phyloP scores from a whole-genome alignment of 1,140 invertebrate species.

The Parapsyche elsis region DNA sequence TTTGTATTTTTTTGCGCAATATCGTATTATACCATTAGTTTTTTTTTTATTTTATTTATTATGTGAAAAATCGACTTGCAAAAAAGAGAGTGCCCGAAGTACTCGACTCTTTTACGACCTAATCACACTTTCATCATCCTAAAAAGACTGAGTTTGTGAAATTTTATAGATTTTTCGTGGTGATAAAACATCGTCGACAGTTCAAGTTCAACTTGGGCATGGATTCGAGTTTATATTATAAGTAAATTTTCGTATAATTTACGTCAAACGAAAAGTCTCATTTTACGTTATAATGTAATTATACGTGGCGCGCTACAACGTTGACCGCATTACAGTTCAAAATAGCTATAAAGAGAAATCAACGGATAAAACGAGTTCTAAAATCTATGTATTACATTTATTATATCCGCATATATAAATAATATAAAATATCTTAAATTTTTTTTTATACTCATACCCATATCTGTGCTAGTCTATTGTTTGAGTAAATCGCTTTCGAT shows the following conservation, averaged over 20 bases:
- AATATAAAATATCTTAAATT: not conserved
- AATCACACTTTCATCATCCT: constrained; percentile 11
- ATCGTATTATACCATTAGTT: no score
- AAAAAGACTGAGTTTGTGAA: constrained; percentile 5
- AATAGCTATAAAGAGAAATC: constrained; percentile 30
- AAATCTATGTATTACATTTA: constrained; percentile 17
- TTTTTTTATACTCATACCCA: not conserved
- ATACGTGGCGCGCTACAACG: constrained; percentile 18
- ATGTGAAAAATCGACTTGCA: not conserved
- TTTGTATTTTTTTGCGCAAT: no score
- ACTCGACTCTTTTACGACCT: constrained; percentile 1
- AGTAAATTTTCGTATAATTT: not conserved
- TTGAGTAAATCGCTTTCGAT: no score
- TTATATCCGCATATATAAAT: constrained; percentile 6
- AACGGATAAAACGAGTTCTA: constrained; percentile 28
- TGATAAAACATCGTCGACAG: not conserved
- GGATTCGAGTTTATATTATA: no score
- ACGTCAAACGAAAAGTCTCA: constrained; percentile 3
- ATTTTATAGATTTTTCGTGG: constrained; percentile 7
- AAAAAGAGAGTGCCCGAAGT: not conserved
- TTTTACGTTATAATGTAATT: constrained; percentile 19
- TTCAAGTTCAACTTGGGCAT: not conserved
- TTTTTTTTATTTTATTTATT: no score
- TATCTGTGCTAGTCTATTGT: no score
- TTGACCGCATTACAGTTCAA: constrained; percentile 33